Evolutionary conservation across 2,113 vertebrate species (phyloP).

Genomic region (Rutilus rutilus): DNA sequence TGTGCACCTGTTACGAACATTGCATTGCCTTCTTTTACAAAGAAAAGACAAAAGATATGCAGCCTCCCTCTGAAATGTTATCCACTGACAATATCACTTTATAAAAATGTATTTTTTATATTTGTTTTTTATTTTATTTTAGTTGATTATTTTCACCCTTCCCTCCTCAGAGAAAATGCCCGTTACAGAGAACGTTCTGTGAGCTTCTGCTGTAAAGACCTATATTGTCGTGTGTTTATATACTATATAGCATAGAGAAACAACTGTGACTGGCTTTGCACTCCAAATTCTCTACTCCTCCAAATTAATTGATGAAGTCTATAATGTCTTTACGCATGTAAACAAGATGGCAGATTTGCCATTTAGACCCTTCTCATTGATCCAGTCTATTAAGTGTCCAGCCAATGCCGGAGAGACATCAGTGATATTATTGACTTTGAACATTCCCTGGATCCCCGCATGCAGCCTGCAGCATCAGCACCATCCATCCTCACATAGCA

Average conservation of each 20-base stretch:
- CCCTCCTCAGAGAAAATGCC: neutral
- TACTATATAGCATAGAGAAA: neutral
- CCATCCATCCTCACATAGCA: neutral
- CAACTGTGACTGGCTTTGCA: neutral
- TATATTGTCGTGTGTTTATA: neutral
- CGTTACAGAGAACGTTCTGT: neutral
- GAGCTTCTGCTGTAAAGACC: neutral
- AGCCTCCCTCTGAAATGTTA: neutral
- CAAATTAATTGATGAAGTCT: neutral
- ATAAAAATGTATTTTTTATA: neutral
- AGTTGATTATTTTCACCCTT: neutral
- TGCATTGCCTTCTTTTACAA: neutral
- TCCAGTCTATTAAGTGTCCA: neutral
- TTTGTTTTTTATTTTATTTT: neutral
- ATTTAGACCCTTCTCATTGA: neutral
- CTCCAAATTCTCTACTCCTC: neutral
- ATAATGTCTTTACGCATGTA: neutral
- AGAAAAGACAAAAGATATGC: neutral
- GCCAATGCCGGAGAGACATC: neutral
- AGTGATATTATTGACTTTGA: slow-evolving; percentile 20
- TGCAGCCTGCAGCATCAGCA: slow-evolving; percentile 14
- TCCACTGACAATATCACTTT: neutral
- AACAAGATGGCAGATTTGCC: neutral
- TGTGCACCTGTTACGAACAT: neutral
- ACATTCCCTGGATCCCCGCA: neutral